phyloP scores from a whole-genome alignment of 2,888 invertebrate genomes.

The Drosophila imparisetae region DNA sequence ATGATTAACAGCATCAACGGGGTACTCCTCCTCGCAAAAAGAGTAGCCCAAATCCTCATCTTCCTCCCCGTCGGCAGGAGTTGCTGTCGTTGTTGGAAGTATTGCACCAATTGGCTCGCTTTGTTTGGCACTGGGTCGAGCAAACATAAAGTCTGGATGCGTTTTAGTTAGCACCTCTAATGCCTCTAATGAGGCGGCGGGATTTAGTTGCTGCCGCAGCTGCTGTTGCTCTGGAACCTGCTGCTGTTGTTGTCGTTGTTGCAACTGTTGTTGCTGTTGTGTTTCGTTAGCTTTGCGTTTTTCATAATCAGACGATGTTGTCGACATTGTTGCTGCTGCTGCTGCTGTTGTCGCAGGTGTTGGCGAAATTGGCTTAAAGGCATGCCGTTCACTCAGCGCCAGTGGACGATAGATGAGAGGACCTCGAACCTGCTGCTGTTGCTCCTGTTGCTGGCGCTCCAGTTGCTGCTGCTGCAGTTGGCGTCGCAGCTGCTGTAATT shows the following conservation, averaged over 20 bases:
- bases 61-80: constrained; percentile 54
- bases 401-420: constrained; percentile 81
- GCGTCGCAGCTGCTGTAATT: constrained; percentile 75
- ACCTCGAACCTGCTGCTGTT: constrained; percentile 50
- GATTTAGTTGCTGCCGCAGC: constrained; percentile 61
- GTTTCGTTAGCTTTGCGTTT: constrained; percentile 28
- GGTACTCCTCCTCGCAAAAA: constrained; percentile 76
- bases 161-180: constrained; percentile 78
- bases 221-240: constrained; percentile 5
- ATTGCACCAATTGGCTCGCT: constrained; percentile 56
- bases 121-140: constrained; percentile 62
- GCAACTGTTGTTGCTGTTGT: constrained; percentile 21
- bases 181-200: constrained; percentile 80
- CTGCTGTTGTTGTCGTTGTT: constrained; percentile 26
- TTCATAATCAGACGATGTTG: constrained; percentile 28
- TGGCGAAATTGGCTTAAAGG: constrained; percentile 84
- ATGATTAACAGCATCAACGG: constrained; percentile 42
- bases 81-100: constrained; percentile 42
- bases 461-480: constrained; percentile 62
- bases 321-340: constrained; percentile 25
- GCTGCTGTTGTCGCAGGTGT: constrained; percentile 50
- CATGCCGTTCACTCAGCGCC: constrained; percentile 80
- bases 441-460: constrained; percentile 46
- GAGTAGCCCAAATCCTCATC: constrained; percentile 81
- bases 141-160: constrained; percentile 77